Base-by-base conservation (phyloP, 2,797 vertebrate genomes). In the Etheostoma perlongum region DNA sequence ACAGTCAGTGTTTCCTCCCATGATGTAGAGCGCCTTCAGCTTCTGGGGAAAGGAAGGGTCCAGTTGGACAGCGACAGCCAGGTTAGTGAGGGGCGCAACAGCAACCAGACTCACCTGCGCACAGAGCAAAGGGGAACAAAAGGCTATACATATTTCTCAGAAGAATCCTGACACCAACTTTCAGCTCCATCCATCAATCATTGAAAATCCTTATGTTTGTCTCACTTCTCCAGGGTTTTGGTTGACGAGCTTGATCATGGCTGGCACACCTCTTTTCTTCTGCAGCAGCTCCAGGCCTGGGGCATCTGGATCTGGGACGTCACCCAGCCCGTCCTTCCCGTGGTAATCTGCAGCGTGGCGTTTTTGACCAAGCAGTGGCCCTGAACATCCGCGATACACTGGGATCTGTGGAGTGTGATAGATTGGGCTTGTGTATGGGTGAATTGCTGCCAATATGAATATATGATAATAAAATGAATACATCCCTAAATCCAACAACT, bases 1-100 rank as follows among this genome's bases (percentile, higher is more conserved):
- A 94, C 92, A 88, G 27, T 94, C 89, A 14, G 75, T 91, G 83
- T 94, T 95, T 69, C 94, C 94, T 62, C 93, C 95, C 92, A 93
- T 95, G 63, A 94, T 89, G 82, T 92, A 95, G 40, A 94, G 83
- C 2, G 77, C 88, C 85, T 93, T 94, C 12, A 95, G 87, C 33
- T 95, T 95, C 60, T 87, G 57, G 1, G 92, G 76, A 58, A 96
- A 86, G 10, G 55, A 36, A 4, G 93, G 94, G 23, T 94, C 92
- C 71, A 95, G 85, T 64, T 93, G 93, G 23, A 94, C 82, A 3
- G 93, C 93, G 9, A 94, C 62, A 19, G 94, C 93, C 75, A 95
- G 53, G 68, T 95, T 95, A 4, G 94, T 96, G 70, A 95, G 88
- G 19, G 95, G 95, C 44, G 86, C 94, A 0, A 71, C 92, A 53